These are phyloP conservation scores for Thaumetopoea pityocampa DNA, from an alignment of 1,140 invertebrate species.

Conservation along the genomic window DNA sequence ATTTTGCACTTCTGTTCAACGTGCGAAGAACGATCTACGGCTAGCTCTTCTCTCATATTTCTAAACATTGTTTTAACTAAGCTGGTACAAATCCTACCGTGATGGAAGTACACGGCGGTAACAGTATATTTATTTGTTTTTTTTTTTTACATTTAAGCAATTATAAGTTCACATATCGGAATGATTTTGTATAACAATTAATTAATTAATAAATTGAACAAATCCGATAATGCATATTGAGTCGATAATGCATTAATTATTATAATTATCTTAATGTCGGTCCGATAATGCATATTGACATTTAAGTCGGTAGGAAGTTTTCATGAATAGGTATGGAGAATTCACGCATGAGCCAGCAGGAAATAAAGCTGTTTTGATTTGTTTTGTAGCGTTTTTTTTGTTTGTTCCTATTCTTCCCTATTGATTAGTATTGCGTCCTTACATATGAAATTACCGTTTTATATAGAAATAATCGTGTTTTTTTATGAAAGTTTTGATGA, in stretches of 20 bases:
- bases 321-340: conserved; percentile 56
- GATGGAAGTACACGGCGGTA: conserved; percentile 33
- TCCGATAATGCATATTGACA: no score
- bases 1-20: no score
- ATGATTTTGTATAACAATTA: conserved; percentile 33
- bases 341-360: conserved; percentile 55
- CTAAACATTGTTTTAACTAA: conserved; percentile 21
- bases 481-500: no score
- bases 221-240: conserved; percentile 28
- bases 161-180: conserved; percentile 27
- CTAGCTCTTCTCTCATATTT: conserved; percentile 21
- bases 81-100: conserved; percentile 29
- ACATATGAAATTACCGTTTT: no score
- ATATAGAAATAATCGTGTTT: no score
- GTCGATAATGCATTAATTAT: no score
- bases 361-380: conserved; percentile 74
- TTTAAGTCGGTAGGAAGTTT: no score
- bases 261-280: no score
- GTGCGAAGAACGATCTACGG: conserved; percentile 1
- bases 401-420: background rate
- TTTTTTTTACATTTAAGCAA: conserved; percentile 26
- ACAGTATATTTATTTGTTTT: conserved; percentile 28
- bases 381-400: conserved; percentile 53
- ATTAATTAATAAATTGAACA: conserved; percentile 30
- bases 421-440: no score